Evolutionary conservation across 2,113 vertebrate genomes (phyloP).

Genomic region (Oreochromis niloticus): DNA sequence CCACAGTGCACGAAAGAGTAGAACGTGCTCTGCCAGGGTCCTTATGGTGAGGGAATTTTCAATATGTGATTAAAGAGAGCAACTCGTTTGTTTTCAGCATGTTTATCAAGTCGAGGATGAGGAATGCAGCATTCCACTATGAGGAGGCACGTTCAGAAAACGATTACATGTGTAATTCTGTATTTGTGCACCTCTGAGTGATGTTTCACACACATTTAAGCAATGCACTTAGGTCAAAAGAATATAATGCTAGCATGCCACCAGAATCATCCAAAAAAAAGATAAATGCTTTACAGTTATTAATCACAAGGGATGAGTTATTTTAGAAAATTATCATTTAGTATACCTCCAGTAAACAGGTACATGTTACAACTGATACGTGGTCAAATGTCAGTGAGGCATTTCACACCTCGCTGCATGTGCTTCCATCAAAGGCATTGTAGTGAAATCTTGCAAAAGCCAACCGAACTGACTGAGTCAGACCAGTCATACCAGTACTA

Average conservation of each 20-base stretch:
- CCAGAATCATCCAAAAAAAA: background rate
- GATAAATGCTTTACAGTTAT: background rate
- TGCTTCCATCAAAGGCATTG: background rate
- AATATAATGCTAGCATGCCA: background rate
- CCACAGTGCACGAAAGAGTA: slow-evolving; percentile 10
- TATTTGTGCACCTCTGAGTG: background rate
- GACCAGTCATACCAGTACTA: background rate
- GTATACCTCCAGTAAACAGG: background rate
- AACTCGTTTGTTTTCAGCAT: background rate
- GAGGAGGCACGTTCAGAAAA: background rate
- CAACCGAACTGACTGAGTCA: slow-evolving; percentile 4
- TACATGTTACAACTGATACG: background rate
- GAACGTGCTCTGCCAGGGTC: background rate
- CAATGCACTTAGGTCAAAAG: background rate
- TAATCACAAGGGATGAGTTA: background rate
- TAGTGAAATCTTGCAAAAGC: slow-evolving; percentile 15
- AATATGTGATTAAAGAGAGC: background rate
- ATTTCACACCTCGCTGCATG: slow-evolving; percentile 34
- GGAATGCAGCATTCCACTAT: background rate
- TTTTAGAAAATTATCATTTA: background rate
- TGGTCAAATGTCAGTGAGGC: slow-evolving; percentile 34
- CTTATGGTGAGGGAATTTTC: background rate
- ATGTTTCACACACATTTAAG: background rate
- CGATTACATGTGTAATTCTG: background rate
- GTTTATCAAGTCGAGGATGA: background rate